Percentiles rank a stretch among this genome's conserved stretches.
These are phyloP conservation scores for Drosophila santomea DNA, from an alignment of 1,140 invertebrate species.

Conservation along the genomic window DNA sequence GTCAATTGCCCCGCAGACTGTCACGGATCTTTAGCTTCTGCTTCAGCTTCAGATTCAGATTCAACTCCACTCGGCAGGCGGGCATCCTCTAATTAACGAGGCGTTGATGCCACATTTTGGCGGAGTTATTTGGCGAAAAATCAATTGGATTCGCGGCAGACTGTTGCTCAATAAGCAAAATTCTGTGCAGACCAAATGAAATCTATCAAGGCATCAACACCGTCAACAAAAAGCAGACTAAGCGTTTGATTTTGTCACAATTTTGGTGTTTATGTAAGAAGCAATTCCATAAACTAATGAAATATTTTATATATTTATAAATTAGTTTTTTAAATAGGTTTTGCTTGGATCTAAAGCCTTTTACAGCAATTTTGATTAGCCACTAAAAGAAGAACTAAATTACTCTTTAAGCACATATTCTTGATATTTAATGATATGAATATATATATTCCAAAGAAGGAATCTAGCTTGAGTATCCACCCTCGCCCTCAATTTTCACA, in stretches of 20 bases:
- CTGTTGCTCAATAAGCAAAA: conserved; percentile 24
- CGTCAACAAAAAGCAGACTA: conserved; percentile 26
- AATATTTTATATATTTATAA: too few species aligned
- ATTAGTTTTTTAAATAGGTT: too few species aligned
- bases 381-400: too few species aligned
- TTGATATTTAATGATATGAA: too few species aligned
- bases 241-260: neutral
- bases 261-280: neutral
- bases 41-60: neutral
- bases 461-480: neutral
- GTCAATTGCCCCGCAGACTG: conserved; percentile 60
- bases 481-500: conserved; percentile 28
- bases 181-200: conserved; percentile 14
- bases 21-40: conserved; percentile 55
- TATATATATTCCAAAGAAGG: neutral
- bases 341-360: too few species aligned
- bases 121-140: conserved; percentile 25
- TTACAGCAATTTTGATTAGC: too few species aligned
- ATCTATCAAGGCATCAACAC: conserved; percentile 39
- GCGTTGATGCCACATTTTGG: conserved; percentile 59
- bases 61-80: conserved; percentile 14
- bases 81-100: conserved; percentile 64
- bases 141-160: conserved; percentile 29
- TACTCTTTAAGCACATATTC: too few species aligned
- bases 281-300: too few species aligned